phyloP scores from a whole-genome alignment of 2,113 vertebrate species.

The Nothocercus nigrocapillus region DNA sequence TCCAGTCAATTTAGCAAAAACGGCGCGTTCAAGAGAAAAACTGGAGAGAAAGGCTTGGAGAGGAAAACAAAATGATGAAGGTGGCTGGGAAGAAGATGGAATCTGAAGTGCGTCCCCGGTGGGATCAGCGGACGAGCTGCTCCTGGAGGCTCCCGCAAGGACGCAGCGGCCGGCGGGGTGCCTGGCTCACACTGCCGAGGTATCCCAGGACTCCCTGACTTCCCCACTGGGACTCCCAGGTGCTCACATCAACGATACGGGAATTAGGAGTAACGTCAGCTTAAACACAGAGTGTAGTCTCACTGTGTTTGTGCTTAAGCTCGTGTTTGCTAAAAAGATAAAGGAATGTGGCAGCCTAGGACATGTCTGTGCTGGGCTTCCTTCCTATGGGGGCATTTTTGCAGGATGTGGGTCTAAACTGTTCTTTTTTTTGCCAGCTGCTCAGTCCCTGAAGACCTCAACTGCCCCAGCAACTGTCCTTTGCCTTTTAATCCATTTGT shows the following conservation, averaged over 20 bases:
- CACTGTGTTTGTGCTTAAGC: no score
- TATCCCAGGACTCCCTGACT: no score
- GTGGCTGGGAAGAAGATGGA: background rate
- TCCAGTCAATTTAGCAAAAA: background rate
- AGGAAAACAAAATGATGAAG: background rate
- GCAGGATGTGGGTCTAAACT: background rate
- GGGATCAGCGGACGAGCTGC: no score
- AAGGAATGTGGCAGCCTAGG: no score
- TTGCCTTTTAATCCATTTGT: background rate
- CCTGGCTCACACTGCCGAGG: no score
- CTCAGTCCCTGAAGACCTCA: no score
- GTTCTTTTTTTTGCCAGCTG: background rate
- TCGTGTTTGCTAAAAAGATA: no score
- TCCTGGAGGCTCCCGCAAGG: no score
- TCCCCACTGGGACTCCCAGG: background rate
- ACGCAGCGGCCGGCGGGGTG: no score
- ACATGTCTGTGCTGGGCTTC: background rate
- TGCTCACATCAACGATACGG: no score
- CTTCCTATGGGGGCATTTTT: background rate
- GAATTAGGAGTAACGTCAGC: no score
- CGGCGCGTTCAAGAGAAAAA: background rate
- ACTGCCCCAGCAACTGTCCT: background rate
- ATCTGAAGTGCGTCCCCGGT: background rate
- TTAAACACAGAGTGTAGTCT: no score
- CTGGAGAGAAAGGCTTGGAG: background rate